Conservation (phyloP, 2,113 vertebrate species). For the Climacteris rufus region DNA sequence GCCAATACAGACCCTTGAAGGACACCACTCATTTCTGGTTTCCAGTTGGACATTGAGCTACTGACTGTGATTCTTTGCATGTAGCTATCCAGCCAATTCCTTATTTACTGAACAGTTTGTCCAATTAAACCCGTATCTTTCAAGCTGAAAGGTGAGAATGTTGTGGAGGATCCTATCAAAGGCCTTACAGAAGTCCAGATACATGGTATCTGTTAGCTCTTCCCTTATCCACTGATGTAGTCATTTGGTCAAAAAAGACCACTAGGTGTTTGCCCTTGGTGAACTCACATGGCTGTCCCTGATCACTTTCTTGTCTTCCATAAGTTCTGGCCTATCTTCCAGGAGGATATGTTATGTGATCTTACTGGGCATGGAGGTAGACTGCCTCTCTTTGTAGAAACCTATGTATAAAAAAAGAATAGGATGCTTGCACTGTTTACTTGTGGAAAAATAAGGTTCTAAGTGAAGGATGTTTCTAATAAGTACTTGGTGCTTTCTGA, state of each 20-base stretch:
- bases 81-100: neutral
- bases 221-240: neutral
- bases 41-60: neutral
- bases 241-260: neutral
- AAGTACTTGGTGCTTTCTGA: slow-evolving; percentile 16
- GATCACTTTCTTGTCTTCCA: neutral
- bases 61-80: neutral
- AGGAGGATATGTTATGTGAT: neutral
- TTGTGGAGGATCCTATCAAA: neutral
- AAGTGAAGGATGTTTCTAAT: neutral
- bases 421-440: neutral
- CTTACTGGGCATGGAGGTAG: neutral
- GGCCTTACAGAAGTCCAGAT: neutral
- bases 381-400: neutral
- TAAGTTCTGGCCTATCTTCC: neutral
- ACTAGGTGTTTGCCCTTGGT: neutral
- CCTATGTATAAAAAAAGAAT: neutral
- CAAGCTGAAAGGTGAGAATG: neutral
- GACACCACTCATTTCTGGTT: neutral
- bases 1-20: neutral
- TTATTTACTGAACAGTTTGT: neutral
- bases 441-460: slow-evolving; percentile 5
- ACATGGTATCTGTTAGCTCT: neutral
- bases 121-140: neutral
- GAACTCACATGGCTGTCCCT: neutral